These are phyloP conservation scores for Nesometra sesokonis DNA, from an alignment of 35 echinoderm and acorn worm species.

Conservation along the genomic window DNA sequence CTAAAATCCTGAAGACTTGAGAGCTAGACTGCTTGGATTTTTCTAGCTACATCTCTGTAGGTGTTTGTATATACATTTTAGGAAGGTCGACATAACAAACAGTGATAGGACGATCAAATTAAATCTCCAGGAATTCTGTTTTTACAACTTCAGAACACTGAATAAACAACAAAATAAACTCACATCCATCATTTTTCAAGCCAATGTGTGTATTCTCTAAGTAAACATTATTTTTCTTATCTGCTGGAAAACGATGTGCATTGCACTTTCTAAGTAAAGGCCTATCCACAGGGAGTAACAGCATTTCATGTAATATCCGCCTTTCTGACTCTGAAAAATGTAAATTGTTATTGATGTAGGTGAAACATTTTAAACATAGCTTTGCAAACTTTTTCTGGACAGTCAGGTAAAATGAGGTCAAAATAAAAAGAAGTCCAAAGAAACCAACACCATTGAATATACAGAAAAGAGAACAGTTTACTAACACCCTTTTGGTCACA, in stretches of 20 bases:
- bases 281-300: slow-evolving; percentile 56
- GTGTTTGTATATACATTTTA: too few relatives aligned
- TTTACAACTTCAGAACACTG: too few relatives aligned
- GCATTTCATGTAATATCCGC: slow-evolving; percentile 31
- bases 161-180: not conserved
- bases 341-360: not conserved
- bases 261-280: slow-evolving; percentile 70
- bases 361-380: not conserved
- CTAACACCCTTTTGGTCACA: too few relatives aligned
- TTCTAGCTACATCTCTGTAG: too few relatives aligned
- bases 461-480: too few relatives aligned
- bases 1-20: too few relatives aligned
- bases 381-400: not conserved
- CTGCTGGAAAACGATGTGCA: slow-evolving; percentile 49
- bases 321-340: slow-evolving; percentile 33
- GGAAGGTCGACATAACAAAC: too few relatives aligned
- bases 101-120: too few relatives aligned
- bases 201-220: slow-evolving; percentile 79
- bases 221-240: slow-evolving; percentile 41
- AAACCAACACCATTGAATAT: too few relatives aligned
- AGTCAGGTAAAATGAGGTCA: not conserved
- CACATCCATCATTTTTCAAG: slow-evolving; percentile 19
- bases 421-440: not conserved
- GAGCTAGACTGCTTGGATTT: too few relatives aligned
- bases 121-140: too few relatives aligned